Evolutionary conservation across 1,140 invertebrate species (phyloP).

Genomic region (Platyscapa corneri): DNA sequence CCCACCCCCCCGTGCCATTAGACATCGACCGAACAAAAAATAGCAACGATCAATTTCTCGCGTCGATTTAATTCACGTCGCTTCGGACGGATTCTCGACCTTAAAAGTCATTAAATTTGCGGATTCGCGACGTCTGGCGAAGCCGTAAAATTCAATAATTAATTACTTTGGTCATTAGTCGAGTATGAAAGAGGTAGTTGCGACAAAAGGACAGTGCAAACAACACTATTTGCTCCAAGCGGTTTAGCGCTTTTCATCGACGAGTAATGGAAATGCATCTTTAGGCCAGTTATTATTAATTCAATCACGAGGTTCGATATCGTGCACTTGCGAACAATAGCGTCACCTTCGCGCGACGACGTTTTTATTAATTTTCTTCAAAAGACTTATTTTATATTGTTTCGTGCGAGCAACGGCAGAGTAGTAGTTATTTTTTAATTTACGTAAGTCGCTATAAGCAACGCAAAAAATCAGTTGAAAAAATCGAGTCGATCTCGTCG

Average conservation of each 20-base stretch:
- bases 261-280: neutral
- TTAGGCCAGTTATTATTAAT: neutral
- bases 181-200: no score
- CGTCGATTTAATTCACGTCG: no score
- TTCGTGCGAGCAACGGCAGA: neutral
- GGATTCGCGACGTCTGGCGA: neutral
- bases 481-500: constrained; percentile 21
- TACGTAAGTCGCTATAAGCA: constrained; percentile 5
- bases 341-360: neutral
- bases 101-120: neutral
- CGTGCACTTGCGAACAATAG: neutral
- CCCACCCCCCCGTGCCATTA: no score
- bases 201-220: no score
- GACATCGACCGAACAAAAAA: no score
- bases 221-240: no score
- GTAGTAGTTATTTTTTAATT: constrained; percentile 22
- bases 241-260: no score
- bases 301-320: neutral
- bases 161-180: neutral
- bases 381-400: constrained; percentile 5
- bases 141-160: neutral
- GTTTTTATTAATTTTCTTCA: constrained; percentile 31
- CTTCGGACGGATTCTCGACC: no score
- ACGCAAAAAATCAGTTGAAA: constrained; percentile 8
- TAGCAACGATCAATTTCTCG: no score